A percentile compares a stretch with the other conserved stretches of the same genome.
Conservation (phyloP, 2,113 vertebrate genomes). For the Australoheros scitulus region DNA sequence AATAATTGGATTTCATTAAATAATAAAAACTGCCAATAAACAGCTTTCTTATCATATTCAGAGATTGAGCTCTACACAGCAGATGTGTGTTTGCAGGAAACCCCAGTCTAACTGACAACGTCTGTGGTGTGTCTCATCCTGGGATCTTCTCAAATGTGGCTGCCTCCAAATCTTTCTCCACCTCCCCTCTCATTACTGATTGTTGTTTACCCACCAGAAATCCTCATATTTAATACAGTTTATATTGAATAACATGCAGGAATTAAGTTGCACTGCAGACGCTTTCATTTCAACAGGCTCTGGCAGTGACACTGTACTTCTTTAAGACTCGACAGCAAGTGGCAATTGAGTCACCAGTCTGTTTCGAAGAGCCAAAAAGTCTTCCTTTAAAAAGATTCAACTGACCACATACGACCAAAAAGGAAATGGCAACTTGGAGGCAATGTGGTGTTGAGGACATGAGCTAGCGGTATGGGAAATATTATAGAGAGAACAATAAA, state of each 20-base stretch:
- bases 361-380: neutral
- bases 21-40: neutral
- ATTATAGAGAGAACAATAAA: slow-evolving; percentile 58
- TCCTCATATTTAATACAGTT: slow-evolving; percentile 2
- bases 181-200: slow-evolving; percentile 33
- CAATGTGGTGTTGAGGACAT: neutral
- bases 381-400: slow-evolving; percentile 36
- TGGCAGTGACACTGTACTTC: neutral
- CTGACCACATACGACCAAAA: slow-evolving; percentile 18
- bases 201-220: slow-evolving; percentile 27
- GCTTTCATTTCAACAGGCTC: slow-evolving; percentile 1
- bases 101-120: slow-evolving; percentile 43
- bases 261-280: neutral
- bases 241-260: slow-evolving; percentile 8
- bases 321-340: slow-evolving; percentile 35
- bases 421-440: slow-evolving; percentile 2
- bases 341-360: neutral
- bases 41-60: neutral
- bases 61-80: slow-evolving; percentile 9
- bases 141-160: slow-evolving; percentile 52
- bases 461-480: slow-evolving; percentile 4
- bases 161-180: slow-evolving; percentile 34
- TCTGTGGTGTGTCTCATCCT: slow-evolving; percentile 61
- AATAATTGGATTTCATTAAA: neutral
- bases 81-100: slow-evolving; percentile 50